Base-by-base conservation (phyloP, 2,797 vertebrate species). In the Loris lydekkerianus region DNA sequence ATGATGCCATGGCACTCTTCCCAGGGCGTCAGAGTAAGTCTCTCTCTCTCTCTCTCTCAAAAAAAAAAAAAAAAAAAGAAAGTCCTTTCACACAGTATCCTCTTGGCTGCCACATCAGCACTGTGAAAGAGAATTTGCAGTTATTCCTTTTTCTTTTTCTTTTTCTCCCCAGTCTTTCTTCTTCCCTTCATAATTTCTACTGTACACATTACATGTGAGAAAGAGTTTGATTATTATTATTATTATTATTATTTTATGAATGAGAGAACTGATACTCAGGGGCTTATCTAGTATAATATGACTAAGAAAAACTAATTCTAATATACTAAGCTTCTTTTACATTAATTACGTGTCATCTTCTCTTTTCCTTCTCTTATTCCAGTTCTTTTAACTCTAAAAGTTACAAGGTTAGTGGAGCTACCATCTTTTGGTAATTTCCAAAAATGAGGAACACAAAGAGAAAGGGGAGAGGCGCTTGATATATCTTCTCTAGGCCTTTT, bases 351-450 rank as follows among this genome's bases (percentile, higher is more conserved):
- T 17, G 27, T 27, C 58, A 49, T 63, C 56, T 77, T 93, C 27
- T 84, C 70, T 82, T 75, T 10, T 65, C 29, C 27, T 87, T 87
- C 86, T 94, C 78, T 58, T 89, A 3, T 94, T 76, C 15, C 34
- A 67, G 63, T 80, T 81, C 20, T 93, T 91, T 92, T 83, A 53
- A 72, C 86, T 89, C 58, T 91, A n/a, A 93, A 90, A 60, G 37
- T 80, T 37, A 58, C 23, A 2, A n/a, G 20, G 20, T 65, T 65
- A 65, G 63, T 7, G 29, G 63, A 17, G 31, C 63, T 27, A 31
- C 63, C 63, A 17, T 31, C 29, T 65, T 65, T 14, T 29, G 31
- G 63, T 65, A 65, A 65, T 65, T 65, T 65, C 29, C 63, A 29
- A 65, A 14, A 65, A 17, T n/a, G 63, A 31, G 0, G 14, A 31